Conservation (phyloP, 2,888 invertebrate genomes). For the Agrotis segetum region DNA sequence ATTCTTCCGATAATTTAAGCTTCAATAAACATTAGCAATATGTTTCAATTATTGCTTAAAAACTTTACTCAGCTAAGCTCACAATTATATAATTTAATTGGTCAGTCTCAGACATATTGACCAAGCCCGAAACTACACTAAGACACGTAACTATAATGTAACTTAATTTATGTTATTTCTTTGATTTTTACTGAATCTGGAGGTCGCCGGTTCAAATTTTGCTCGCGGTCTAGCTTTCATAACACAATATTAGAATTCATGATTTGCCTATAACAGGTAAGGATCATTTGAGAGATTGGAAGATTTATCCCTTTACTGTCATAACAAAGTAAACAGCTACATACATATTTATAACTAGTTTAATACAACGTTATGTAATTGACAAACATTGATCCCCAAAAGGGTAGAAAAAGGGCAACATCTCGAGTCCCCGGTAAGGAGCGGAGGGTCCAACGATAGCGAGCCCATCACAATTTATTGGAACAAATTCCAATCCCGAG, state of each 20-base stretch:
- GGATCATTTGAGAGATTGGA: too few relatives aligned
- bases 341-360: constrained; percentile 19
- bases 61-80: not conserved
- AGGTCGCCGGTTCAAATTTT: too few relatives aligned
- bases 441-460: constrained; percentile 40
- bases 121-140: too few relatives aligned
- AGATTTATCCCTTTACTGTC: too few relatives aligned
- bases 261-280: too few relatives aligned
- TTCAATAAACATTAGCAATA: not conserved
- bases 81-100: too few relatives aligned
- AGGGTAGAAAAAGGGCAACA: constrained; percentile 47
- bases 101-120: not conserved
- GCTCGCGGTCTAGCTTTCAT: too few relatives aligned
- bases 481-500: constrained; percentile 58
- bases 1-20: not conserved
- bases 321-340: not conserved
- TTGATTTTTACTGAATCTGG: too few relatives aligned
- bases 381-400: constrained; percentile 47
- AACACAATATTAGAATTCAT: too few relatives aligned
- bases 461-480: constrained; percentile 51
- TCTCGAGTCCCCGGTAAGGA: constrained; percentile 33
- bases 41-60: not conserved
- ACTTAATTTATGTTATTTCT: not conserved
- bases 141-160: too few relatives aligned
- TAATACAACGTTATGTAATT: constrained; percentile 42